phyloP scores from a whole-genome alignment of 2,888 invertebrate species.

The Heteropelma amictum region DNA sequence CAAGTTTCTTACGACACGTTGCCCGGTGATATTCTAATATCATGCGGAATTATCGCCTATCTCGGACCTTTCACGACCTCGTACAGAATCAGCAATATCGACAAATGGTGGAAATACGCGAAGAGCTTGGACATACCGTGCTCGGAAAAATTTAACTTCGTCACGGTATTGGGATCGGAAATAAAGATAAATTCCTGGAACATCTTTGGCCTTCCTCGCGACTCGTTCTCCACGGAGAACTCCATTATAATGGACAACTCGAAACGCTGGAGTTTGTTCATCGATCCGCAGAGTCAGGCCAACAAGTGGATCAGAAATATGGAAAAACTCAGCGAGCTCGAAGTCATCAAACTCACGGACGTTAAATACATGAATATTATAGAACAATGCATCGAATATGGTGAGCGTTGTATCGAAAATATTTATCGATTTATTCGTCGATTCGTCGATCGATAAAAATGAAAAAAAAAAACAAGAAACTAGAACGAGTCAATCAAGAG shows the following conservation, averaged over 20 bases:
- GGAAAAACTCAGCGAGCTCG: conserved; percentile 86
- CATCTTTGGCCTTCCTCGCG: conserved; percentile 88
- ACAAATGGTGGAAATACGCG: conserved; percentile 87
- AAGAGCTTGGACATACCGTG: conserved; percentile 86
- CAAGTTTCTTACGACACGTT: conserved; percentile 88
- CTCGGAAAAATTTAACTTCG: conserved; percentile 86
- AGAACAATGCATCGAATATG: conserved; percentile 87
- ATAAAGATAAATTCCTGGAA: conserved; percentile 93
- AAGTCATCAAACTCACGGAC: conserved; percentile 87
- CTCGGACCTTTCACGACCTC: conserved; percentile 90
- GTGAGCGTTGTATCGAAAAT: conserved; percentile 68
- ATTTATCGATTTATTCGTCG: no score
- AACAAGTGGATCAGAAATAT: conserved; percentile 92
- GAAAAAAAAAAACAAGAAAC: no score
- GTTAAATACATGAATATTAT: conserved; percentile 87
- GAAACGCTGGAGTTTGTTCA: conserved; percentile 87
- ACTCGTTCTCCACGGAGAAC: conserved; percentile 91
- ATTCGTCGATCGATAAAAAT: no score
- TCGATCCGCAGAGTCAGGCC: conserved; percentile 92
- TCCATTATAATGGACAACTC: conserved; percentile 90
- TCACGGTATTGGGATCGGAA: conserved; percentile 88
- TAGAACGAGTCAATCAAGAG: no score
- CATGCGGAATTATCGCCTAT: conserved; percentile 93
- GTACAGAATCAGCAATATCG: conserved; percentile 81
- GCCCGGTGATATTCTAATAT: conserved; percentile 93